These are phyloP conservation scores for Aporophyla lueneburgensis DNA, from an alignment of 2,888 invertebrate species.

Conservation along the genomic window DNA sequence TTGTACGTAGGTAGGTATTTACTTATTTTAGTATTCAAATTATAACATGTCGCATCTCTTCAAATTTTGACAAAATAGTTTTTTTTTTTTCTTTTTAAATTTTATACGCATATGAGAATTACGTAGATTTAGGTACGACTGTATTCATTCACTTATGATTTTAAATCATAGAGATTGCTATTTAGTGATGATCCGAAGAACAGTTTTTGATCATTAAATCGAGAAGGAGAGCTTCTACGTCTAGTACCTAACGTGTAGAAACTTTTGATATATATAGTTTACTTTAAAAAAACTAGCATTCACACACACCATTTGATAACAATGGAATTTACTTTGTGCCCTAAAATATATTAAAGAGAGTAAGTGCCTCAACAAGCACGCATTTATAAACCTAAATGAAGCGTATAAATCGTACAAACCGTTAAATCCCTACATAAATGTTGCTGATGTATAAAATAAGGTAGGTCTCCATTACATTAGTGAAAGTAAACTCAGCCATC, in stretches of 20 bases:
- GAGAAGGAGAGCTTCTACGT: not conserved
- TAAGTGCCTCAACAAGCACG: conserved; percentile 15
- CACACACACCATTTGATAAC: conserved; percentile 1
- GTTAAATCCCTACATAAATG: conserved; percentile 45
- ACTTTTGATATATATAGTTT: not conserved
- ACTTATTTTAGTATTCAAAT: conserved; percentile 25
- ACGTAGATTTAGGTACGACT: not conserved
- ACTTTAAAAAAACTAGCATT: not conserved
- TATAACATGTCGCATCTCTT: not conserved
- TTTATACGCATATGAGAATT: not conserved
- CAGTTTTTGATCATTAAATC: not conserved
- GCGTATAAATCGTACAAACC: conserved; percentile 39
- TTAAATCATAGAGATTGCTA: not conserved
- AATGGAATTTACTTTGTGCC: conserved; percentile 5
- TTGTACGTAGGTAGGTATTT: conserved; percentile 20
- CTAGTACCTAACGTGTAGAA: not conserved
- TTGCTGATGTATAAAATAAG: conserved; percentile 52
- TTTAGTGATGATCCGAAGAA: not conserved
- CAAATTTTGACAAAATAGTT: not conserved
- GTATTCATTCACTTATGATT: not conserved
- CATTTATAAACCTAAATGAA: conserved; percentile 46
- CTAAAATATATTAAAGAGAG: conserved; percentile 26
- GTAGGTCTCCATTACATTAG: conserved; percentile 39
- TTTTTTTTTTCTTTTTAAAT: not conserved
- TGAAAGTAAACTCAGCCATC: conserved; percentile 45